Evolutionary conservation across 2,888 invertebrate species (phyloP), one percentile per base, ranked within the genome.

Genomic region (Calameuta filiformis): DNA sequence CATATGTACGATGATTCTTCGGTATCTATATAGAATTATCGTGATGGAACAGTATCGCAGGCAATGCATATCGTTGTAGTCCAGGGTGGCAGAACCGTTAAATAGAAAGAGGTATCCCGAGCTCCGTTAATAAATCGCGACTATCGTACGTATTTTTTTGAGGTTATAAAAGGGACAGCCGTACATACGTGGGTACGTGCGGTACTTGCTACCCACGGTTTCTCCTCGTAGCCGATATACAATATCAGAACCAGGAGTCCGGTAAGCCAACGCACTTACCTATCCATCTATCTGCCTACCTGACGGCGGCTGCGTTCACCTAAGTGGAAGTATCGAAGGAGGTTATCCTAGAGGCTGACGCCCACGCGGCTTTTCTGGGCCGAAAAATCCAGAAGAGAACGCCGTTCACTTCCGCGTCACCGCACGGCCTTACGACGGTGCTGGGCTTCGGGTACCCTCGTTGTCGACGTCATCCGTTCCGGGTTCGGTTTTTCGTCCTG

Each of bases 391-490:
- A n/a, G 79, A 76, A 68, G 78, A 79, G 79, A 81, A 79, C 79
- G 81, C 89, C 89, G 84, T 88, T 89, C 88, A 88, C 89, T 89
- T 89, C 89, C 89, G 89, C 86, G 88, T 88, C 87, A 86, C 85
- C 79, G 76, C 40, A 68, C 75, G 69, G 77, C 73, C 77, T 77
- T 68, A 40, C 68, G 77, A 56, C 77, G 73, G 76, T 40, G 74
- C 69, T 12, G 76, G 34, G 75, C 73, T 23, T 68, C 30, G 56
- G 73, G 34, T 75, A 75, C 79, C 31, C 77, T 69, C 30, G 4
- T 6, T 9, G 6, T 71, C 71, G 31, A 71, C 71, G 77, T 73
- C 74, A 73, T 76, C 83, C 84, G 86, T 87, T 88, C 88, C 87
- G 87, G 88, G 85, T 77, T 87, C 84, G 86, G 82, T 88, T 88